Base-by-base conservation (phyloP, 2,888 invertebrate genomes). In the Trichogramma evanescens region DNA sequence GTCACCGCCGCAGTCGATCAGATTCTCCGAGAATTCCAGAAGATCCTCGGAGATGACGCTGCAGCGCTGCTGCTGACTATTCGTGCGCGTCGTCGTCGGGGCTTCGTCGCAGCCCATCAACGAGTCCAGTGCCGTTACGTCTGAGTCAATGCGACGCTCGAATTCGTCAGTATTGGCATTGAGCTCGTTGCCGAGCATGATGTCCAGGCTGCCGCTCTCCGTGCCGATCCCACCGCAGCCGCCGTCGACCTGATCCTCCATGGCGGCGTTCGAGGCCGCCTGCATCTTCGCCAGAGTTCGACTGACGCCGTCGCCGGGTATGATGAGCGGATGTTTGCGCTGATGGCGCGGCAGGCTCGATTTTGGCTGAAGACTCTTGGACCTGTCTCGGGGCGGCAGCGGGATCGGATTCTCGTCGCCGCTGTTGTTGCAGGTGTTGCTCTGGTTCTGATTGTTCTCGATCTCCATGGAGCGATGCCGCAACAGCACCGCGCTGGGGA, bases 311-410 rank as follows among this genome's bases (percentile, higher is more conserved):
- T 82, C 82, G 4, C 82, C 83, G 4, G 90, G 89, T 68, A 91
- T 88, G 55, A 91, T 86, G 45, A 93, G 79, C 0, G 92, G 91
- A 80, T 91, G 88, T 73, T 90, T 92, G 46, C 92, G 81, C 59
- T 89, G 88, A 72, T 91, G 91, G 9, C 91, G 81, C 0, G 86
- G 84, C 71, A 89, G 84, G 43, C 81, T 82, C 7, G 85, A 82
- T 67, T 83, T 81, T 1, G 81, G 78, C 63, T 85, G 81, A n/a
- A 86, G 78, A 0, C 82, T 81, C 72, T 86, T 85, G 39, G 83
- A 84, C 38, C 87, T 81, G 72, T 90, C 89, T 66, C 90, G 82
- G 0, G 92, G 91, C 1, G 92, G 92, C 64, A 93, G 77, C 1
- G 91, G 91, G 64, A 91, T 84, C 1, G 88, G 87, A 78, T 90